phyloP scores from a whole-genome alignment of 23 tunicate genomes.

The Botrylloides violaceus region DNA sequence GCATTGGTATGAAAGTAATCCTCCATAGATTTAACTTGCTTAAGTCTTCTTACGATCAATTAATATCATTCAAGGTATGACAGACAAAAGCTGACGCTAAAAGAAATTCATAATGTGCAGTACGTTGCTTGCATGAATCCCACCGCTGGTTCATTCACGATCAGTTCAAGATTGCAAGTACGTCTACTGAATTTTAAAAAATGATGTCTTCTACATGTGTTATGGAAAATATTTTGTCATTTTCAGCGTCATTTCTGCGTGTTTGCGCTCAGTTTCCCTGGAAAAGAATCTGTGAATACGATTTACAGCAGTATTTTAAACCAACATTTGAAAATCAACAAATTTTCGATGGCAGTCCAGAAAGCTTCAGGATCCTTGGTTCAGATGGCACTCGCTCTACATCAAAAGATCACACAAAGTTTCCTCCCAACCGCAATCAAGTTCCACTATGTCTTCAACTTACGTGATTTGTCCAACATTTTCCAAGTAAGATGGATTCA shows the following conservation, averaged over 20 bases:
- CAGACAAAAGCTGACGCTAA: slow-evolving; percentile 68
- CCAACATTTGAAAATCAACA: slow-evolving; percentile 85
- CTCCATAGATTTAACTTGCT: no score
- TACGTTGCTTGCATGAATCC: slow-evolving; percentile 96
- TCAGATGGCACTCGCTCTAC: slow-evolving; percentile 83
- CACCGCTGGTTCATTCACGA: slow-evolving; percentile 95
- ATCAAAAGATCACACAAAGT: slow-evolving; percentile 69
- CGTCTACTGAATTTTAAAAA: background rate
- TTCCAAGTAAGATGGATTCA: slow-evolving; percentile 60
- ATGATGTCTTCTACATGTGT: no score
- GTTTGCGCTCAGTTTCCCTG: slow-evolving; percentile 92
- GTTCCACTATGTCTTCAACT: slow-evolving; percentile 95
- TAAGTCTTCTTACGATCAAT: no score
- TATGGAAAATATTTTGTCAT: background rate
- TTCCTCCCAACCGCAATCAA: slow-evolving; percentile 96
- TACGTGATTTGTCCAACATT: slow-evolving; percentile 90
- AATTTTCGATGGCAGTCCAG: slow-evolving; percentile 50
- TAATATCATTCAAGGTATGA: slow-evolving; percentile 58
- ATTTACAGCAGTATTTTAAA: slow-evolving; percentile 86
- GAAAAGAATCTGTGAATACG: slow-evolving; percentile 82
- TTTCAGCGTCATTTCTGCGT: slow-evolving; percentile 97
- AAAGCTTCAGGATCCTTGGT: slow-evolving; percentile 36
- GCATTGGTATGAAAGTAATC: slow-evolving; percentile 95
- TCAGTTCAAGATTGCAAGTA: slow-evolving; percentile 89
- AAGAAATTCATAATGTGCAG: slow-evolving; percentile 93